Base-by-base conservation (phyloP, 2,113 vertebrate genomes). In the Saiga tatarica region DNA sequence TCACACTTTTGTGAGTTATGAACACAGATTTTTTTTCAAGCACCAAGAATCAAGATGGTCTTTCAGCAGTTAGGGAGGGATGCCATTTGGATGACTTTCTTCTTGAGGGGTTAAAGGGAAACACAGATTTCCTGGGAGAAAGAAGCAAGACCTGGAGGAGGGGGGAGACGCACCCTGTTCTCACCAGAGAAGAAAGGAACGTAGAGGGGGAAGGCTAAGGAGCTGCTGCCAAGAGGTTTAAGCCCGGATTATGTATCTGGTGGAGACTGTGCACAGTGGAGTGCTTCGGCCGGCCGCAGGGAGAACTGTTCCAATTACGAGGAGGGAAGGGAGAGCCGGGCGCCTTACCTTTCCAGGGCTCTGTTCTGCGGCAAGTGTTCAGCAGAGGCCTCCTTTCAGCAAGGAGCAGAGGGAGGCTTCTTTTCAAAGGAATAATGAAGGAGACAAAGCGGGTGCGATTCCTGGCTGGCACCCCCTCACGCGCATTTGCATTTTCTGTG, bases 161-260 rank as follows among this genome's bases (percentile, higher is more conserved):
- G 78, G 91, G 93, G 95, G 95, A 87, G 89, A 64, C 0, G 2
- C 33, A 89, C 93, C 97, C 98, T 98, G 96, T 97, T 97, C 95
- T 91, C 97, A 85, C 93, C 94, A 95, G 97, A 98, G 95, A 81
- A 84, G 92, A 86, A 79, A 91, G 78, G 85, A 95, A 90, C 19
- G 57, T 8, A 59, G 74, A 25, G 19, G 59, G 26, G 14, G 14
- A 62, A 26, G 57, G 57, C 92, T 93, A 93, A 97, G 81, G 96
- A 97, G 89, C 67, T 19, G 55, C 94, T 95, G 87, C 86, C 92
- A 86, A 83, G 96, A 93, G 89, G 95, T 62, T 89, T 88, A 93
- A 95, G 60, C 39, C 0, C 17, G 52, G 91, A 97, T 97, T 95
- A 88, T 10, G 95, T 81, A 60, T 81, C 79, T 87, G 91, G 83